A percentile compares a stretch with the other conserved stretches of the same genome.
Conservation (phyloP, 2,888 invertebrate species). For the Eupithecia pulchellata region DNA sequence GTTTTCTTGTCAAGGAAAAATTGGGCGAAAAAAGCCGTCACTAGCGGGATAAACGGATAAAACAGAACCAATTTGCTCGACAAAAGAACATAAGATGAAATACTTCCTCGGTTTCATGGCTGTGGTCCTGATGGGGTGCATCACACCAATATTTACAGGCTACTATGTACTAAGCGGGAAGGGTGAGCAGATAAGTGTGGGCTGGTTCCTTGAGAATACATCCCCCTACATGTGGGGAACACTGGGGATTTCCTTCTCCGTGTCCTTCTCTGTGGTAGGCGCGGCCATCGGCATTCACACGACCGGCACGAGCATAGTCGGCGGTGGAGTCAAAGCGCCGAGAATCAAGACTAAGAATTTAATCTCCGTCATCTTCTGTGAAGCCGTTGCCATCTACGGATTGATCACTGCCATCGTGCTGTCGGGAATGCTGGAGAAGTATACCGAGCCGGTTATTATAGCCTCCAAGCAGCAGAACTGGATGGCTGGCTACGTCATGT, state of each 20-base stretch:
- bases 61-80: slow-evolving; percentile 74
- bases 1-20: slow-evolving; percentile 77
- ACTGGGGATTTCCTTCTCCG: slow-evolving; percentile 96
- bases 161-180: slow-evolving; percentile 92
- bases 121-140: slow-evolving; percentile 67
- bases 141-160: slow-evolving; percentile 78
- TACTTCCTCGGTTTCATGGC: slow-evolving; percentile 86
- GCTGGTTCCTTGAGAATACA: slow-evolving; percentile 95
- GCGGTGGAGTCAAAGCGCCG: slow-evolving; percentile 99
- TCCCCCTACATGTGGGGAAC: slow-evolving; percentile 99
- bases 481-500: slow-evolving; percentile 96
- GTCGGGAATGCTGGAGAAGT: slow-evolving; percentile 91
- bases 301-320: slow-evolving; percentile 97
- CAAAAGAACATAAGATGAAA: slow-evolving; percentile 84
- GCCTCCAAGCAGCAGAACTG: slow-evolving; percentile 87
- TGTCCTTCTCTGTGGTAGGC: slow-evolving; percentile 97
- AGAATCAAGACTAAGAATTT: slow-evolving; percentile 99
- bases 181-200: slow-evolving; percentile 94
- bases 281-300: slow-evolving; percentile 99
- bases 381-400: slow-evolving; percentile 99
- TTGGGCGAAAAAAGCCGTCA: slow-evolving; percentile 78
- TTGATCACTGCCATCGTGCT: slow-evolving; percentile 99
- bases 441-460: slow-evolving; percentile 75
- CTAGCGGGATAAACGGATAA: slow-evolving; percentile 78
- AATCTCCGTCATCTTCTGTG: slow-evolving; percentile 99